Conservation (phyloP, 2,888 invertebrate species). For the Eupithecia centaureata region DNA sequence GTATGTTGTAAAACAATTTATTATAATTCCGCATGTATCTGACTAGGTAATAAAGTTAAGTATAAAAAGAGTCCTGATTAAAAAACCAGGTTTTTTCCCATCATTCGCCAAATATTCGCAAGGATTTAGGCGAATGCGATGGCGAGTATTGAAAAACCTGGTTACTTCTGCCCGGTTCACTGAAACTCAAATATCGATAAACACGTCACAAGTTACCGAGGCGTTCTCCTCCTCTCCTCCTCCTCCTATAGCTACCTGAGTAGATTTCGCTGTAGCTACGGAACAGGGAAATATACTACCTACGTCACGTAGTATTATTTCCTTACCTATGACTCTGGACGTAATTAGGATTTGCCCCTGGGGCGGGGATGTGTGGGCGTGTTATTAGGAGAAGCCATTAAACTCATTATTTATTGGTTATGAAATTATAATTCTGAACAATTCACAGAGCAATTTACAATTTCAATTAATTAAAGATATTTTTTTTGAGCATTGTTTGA, state of each 20-base stretch:
- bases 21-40: too few species aligned
- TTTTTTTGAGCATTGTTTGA: not conserved
- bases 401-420: too few species aligned
- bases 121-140: too few species aligned
- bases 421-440: too few species aligned
- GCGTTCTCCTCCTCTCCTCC: not conserved
- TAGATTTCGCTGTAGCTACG: slow-evolving; percentile 1
- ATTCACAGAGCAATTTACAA: too few species aligned
- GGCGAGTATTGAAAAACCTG: too few species aligned
- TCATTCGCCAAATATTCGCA: too few species aligned
- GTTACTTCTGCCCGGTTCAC: not conserved
- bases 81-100: too few species aligned
- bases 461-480: too few species aligned
- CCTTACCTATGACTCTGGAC: not conserved
- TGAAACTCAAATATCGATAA: not conserved
- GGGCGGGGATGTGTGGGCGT: not conserved
- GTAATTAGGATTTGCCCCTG: not conserved
- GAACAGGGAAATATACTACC: not conserved
- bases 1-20: too few species aligned
- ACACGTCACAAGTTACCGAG: not conserved
- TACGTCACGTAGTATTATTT: not conserved
- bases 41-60: too few species aligned
- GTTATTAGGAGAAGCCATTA: not conserved
- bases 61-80: too few species aligned
- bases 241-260: slow-evolving; percentile 1